These are phyloP conservation scores for Parnassius glacialis DNA, from an alignment of 2,888 invertebrate genomes.

Conservation along the genomic window DNA sequence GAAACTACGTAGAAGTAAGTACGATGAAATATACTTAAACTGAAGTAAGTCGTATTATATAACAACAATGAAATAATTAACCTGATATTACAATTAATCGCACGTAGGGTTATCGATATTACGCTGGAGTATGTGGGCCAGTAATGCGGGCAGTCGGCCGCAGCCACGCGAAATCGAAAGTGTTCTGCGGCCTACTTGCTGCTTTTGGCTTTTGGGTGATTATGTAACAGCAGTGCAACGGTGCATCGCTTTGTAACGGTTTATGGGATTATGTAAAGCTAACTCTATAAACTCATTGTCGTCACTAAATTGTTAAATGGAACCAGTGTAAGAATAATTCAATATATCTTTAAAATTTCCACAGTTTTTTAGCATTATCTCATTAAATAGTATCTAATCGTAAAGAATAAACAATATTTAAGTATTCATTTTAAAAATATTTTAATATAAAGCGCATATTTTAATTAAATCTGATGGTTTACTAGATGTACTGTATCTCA, in stretches of 20 bases:
- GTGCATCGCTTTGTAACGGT: slow-evolving; percentile 37
- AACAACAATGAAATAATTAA: slow-evolving; percentile 20
- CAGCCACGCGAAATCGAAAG: slow-evolving; percentile 62
- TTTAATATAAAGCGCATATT: too few species aligned
- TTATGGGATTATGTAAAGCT: slow-evolving; percentile 18
- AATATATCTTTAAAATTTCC: too few species aligned
- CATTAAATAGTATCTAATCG: too few species aligned
- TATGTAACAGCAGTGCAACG: slow-evolving; percentile 48
- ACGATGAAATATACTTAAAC: too few species aligned
- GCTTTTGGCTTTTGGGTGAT: slow-evolving; percentile 58
- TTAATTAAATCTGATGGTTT: too few species aligned
- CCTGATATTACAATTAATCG: slow-evolving; percentile 14
- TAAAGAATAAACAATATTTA: too few species aligned
- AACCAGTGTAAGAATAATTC: neutral
- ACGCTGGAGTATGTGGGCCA: slow-evolving; percentile 32
- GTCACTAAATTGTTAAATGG: slow-evolving; percentile 4
- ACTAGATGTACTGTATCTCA: too few species aligned
- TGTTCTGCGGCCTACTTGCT: slow-evolving; percentile 59
- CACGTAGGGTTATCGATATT: slow-evolving; percentile 24
- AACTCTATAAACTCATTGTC: neutral
- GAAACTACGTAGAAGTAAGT: too few species aligned
- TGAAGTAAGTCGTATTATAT: slow-evolving; percentile 9
- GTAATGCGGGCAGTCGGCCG: slow-evolving; percentile 42
- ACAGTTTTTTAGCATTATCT: too few species aligned
- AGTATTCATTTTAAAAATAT: too few species aligned